These are phyloP conservation scores for Galeruca laticollis DNA, from an alignment of 2,888 invertebrate species.

Conservation along the genomic window DNA sequence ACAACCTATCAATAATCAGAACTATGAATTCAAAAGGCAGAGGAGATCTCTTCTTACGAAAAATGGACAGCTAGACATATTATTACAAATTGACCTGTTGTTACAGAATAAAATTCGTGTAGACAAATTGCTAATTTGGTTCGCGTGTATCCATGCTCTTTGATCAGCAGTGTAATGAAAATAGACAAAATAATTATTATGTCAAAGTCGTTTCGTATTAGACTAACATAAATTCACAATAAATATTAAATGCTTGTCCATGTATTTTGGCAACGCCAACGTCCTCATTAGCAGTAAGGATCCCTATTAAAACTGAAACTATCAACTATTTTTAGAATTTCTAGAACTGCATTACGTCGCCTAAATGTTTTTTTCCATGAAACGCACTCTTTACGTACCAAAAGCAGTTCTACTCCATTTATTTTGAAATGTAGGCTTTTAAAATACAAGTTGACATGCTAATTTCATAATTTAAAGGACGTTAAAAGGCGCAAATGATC, in stretches of 20 bases:
- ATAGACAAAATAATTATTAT: too few species aligned
- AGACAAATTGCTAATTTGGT: too few species aligned
- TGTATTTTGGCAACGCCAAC: neutral
- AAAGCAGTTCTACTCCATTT: constrained; percentile 6
- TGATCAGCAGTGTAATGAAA: too few species aligned
- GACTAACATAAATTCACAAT: neutral
- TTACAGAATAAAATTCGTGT: too few species aligned
- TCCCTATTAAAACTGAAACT: neutral
- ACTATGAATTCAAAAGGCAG: too few species aligned
- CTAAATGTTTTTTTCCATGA: neutral
- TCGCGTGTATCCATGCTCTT: too few species aligned
- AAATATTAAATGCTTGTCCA: neutral
- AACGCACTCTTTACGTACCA: constrained; percentile 1
- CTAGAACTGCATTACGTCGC: neutral
- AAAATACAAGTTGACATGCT: constrained; percentile 15
- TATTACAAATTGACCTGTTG: too few species aligned
- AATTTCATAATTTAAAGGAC: constrained; percentile 15
- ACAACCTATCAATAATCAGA: too few species aligned
- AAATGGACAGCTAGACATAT: too few species aligned
- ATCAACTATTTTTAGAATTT: constrained; percentile 5
- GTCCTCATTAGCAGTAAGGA: constrained; percentile 3
- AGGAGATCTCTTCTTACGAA: too few species aligned
- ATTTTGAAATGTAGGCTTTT: constrained; percentile 12
- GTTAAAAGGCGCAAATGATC: constrained; percentile 8
- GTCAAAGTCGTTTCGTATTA: too few species aligned